phyloP scores from a whole-genome alignment of 1,140 invertebrate species.

The Sycobia sp. region DNA sequence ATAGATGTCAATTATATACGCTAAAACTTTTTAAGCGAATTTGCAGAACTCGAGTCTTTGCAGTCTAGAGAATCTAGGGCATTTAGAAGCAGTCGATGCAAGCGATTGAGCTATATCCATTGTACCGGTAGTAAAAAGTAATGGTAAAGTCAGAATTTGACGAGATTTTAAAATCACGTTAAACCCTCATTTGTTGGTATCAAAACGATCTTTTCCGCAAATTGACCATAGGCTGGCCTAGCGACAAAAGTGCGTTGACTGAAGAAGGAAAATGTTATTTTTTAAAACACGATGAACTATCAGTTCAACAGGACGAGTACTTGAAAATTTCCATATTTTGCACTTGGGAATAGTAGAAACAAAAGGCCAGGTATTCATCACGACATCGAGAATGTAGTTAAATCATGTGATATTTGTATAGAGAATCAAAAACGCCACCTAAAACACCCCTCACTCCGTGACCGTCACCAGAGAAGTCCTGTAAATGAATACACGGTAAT shows the following conservation, averaged over 20 bases:
- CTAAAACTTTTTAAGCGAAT: too few species aligned
- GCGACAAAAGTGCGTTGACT: too few species aligned
- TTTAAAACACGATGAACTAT: too few species aligned
- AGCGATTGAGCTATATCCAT: neutral
- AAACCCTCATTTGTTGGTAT: neutral
- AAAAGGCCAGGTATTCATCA: too few species aligned
- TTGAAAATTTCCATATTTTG: too few species aligned
- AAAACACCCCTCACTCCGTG: slow-evolving; percentile 42
- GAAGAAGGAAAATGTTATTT: too few species aligned
- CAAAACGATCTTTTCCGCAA: neutral
- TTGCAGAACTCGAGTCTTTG: neutral
- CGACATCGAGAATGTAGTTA: too few species aligned
- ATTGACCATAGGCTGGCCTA: slow-evolving; percentile 33
- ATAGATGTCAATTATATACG: too few species aligned
- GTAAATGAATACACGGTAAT: slow-evolving; percentile 24
- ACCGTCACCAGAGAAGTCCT: slow-evolving; percentile 49
- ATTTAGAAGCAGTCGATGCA: neutral
- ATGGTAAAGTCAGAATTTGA: neutral
- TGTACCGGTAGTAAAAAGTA: too few species aligned
- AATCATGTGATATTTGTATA: slow-evolving; percentile 43
- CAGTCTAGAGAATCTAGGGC: neutral
- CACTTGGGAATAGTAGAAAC: too few species aligned
- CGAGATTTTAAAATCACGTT: slow-evolving; percentile 1
- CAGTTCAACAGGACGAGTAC: too few species aligned
- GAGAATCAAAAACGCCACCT: slow-evolving; percentile 35